Conservation (phyloP, 2,888 invertebrate species). For the Apodemia zela region DNA sequence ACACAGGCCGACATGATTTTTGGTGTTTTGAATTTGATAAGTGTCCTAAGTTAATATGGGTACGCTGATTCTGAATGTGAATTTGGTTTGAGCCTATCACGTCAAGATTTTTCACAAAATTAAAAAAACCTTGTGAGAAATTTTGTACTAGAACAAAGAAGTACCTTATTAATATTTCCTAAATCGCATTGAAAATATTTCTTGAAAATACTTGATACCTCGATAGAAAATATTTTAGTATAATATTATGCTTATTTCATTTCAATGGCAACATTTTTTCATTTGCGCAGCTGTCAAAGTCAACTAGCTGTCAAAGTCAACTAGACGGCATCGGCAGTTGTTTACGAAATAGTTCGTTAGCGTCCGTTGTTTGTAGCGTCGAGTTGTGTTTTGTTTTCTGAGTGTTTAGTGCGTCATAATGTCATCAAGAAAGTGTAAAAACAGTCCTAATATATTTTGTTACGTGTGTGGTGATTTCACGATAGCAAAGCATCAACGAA, state of each 20-base stretch:
- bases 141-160: constrained; percentile 5
- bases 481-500: constrained; percentile 13
- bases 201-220: constrained; percentile 3
- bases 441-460: constrained; percentile 12
- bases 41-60: no score
- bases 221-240: constrained; percentile 4
- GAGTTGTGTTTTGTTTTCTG: constrained; percentile 3
- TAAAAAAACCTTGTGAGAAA: constrained; percentile 7
- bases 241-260: constrained; percentile 7
- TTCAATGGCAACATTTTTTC: constrained; percentile 9
- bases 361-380: constrained; percentile 9
- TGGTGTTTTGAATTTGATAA: no score
- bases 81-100: constrained; percentile 7
- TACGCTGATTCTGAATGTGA: constrained; percentile 12
- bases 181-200: constrained; percentile 7
- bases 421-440: constrained; percentile 4
- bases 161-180: neutral
- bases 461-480: constrained; percentile 14
- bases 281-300: constrained; percentile 8
- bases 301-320: constrained; percentile 7
- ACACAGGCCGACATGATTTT: no score
- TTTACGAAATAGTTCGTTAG: constrained; percentile 8
- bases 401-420: constrained; percentile 7
- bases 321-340: constrained; percentile 1
- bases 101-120: constrained; percentile 8